phyloP scores from a whole-genome alignment of 1,140 invertebrate genomes.

The Andrena cerasifolii region DNA sequence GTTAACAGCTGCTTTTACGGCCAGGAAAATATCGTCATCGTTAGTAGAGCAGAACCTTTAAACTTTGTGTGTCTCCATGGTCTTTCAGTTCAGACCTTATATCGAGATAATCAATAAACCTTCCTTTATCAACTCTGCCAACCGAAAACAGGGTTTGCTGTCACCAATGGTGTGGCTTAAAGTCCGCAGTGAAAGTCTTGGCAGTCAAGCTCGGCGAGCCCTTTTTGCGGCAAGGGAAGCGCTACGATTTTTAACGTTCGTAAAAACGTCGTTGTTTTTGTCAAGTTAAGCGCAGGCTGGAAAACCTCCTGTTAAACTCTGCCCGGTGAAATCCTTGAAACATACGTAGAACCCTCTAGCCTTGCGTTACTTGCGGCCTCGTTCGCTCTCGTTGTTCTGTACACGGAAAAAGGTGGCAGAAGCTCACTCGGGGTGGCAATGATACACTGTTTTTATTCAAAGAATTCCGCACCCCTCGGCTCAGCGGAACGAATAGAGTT shows the following conservation, averaged over 20 bases:
- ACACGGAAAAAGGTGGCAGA: neutral
- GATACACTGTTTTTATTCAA: slow-evolving; percentile 20
- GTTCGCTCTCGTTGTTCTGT: slow-evolving; percentile 3
- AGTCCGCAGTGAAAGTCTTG: too few species aligned
- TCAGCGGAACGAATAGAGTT: slow-evolving; percentile 26
- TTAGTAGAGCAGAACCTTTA: neutral
- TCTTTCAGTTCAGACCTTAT: too few species aligned
- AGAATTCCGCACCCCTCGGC: neutral
- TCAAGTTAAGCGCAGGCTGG: neutral
- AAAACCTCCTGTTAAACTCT: slow-evolving; percentile 19
- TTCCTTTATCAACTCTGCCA: too few species aligned
- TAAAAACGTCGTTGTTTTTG: neutral
- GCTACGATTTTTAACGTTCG: too few species aligned
- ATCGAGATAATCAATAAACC: too few species aligned
- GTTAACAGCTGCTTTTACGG: too few species aligned
- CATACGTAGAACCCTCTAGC: slow-evolving; percentile 14
- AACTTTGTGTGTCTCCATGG: neutral
- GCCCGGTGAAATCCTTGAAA: slow-evolving; percentile 27
- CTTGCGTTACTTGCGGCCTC: slow-evolving; percentile 25
- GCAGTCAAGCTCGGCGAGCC: too few species aligned
- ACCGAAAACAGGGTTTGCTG: too few species aligned
- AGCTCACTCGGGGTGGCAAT: neutral
- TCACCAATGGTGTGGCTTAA: too few species aligned
- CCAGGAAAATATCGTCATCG: neutral
- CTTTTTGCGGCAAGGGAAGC: too few species aligned